Conservation (phyloP, 2,888 invertebrate genomes). For the Phanerotoma sp. region DNA sequence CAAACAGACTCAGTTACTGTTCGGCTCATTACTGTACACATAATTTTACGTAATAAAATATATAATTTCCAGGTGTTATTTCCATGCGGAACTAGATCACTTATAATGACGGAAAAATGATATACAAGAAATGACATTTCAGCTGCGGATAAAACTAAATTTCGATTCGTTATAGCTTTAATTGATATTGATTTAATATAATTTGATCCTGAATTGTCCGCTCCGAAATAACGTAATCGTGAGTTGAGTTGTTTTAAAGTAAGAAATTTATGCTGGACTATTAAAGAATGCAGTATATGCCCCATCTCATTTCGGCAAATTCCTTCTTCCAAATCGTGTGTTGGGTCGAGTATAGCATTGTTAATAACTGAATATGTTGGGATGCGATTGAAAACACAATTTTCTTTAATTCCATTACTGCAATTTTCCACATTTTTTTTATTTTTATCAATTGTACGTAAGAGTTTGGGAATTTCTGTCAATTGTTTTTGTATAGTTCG, state of each 20-base stretch:
- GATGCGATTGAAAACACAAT: too few species aligned
- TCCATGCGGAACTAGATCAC: constrained; percentile 26
- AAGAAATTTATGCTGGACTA: constrained; percentile 13
- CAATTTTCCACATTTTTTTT: too few species aligned
- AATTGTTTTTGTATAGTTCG: constrained; percentile 6
- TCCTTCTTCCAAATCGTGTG: constrained; percentile 29
- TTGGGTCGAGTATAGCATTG: constrained; percentile 23
- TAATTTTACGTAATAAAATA: constrained; percentile 23
- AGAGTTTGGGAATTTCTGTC: background rate
- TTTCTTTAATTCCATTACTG: too few species aligned
- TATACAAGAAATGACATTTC: constrained; percentile 27
- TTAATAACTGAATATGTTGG: constrained; percentile 18
- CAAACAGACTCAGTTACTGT: constrained; percentile 4
- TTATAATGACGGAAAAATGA: constrained; percentile 27
- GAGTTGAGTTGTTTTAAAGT: constrained; percentile 26
- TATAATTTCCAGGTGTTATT: constrained; percentile 28
- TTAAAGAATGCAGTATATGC: constrained; percentile 24
- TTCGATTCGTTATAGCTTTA: constrained; percentile 13
- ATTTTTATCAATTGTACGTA: too few species aligned
- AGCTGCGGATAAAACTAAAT: constrained; percentile 24
- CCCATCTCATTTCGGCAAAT: constrained; percentile 22
- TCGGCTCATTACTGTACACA: constrained; percentile 13
- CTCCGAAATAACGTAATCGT: constrained; percentile 24
- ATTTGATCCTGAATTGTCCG: constrained; percentile 10
- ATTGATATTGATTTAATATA: constrained; percentile 17